Percentiles rank a stretch among this genome's conserved stretches.
Conservation (phyloP, 2,113 vertebrate genomes). For the Bufo gargarizans region DNA sequence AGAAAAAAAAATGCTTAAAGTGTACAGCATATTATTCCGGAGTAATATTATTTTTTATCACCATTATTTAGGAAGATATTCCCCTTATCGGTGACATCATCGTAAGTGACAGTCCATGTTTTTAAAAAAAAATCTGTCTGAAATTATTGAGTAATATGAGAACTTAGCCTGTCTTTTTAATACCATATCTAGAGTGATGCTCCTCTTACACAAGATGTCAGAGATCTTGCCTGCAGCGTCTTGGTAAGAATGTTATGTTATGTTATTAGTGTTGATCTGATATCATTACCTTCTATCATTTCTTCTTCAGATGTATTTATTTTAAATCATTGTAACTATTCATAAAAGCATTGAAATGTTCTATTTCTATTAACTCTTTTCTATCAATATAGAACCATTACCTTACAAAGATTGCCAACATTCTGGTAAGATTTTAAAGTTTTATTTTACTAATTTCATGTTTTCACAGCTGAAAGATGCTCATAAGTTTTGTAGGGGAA, state of each 20-base stretch:
- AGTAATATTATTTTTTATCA: background rate
- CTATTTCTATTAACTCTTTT: background rate
- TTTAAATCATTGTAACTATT: background rate
- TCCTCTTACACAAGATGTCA: slow-evolving; percentile 48
- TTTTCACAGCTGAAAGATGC: too few species aligned
- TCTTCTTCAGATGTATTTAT: background rate
- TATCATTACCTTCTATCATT: background rate
- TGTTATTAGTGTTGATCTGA: background rate
- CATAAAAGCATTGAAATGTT: background rate
- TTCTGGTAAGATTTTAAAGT: slow-evolving; percentile 37
- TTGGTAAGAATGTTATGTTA: background rate
- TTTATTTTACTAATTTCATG: background rate
- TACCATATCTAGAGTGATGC: slow-evolving; percentile 29
- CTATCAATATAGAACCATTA: slow-evolving; percentile 5
- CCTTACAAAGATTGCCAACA: slow-evolving; percentile 18
- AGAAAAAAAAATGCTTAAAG: too few species aligned
- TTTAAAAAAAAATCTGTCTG: background rate
- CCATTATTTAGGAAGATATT: slow-evolving; percentile 35
- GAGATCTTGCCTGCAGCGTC: slow-evolving; percentile 37
- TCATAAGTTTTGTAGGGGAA: too few species aligned
- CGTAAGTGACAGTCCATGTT: background rate
- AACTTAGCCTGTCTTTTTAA: background rate
- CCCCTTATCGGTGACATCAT: slow-evolving; percentile 46
- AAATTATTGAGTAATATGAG: background rate
- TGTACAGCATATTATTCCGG: background rate